phyloP scores from a whole-genome alignment of 2,888 invertebrate genomes.

The Scaptomyza polygonia region DNA sequence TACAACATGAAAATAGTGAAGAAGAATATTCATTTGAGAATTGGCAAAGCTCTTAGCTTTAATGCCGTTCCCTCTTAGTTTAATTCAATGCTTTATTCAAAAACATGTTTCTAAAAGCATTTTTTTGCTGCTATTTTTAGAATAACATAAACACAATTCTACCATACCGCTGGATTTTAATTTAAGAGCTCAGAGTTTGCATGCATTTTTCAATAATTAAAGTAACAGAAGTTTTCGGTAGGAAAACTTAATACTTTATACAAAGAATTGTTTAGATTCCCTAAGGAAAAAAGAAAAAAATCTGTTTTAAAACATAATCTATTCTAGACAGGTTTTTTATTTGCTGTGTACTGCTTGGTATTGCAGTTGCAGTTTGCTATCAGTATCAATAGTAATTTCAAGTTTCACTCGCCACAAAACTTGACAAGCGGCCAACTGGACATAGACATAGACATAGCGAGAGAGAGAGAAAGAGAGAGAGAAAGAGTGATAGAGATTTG shows the following conservation, averaged over 20 bases:
- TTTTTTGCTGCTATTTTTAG: no score
- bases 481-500: neutral
- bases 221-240: no score
- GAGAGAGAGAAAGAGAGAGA: neutral
- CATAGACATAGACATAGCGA: conserved; percentile 5
- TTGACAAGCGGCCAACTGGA: conserved; percentile 51
- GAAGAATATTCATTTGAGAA: neutral
- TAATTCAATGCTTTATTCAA: no score
- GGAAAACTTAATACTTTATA: no score
- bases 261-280: no score
- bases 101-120: no score
- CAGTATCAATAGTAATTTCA: conserved; percentile 80
- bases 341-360: conserved; percentile 15
- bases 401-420: conserved; percentile 65
- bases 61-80: no score
- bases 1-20: neutral
- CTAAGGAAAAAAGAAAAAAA: neutral
- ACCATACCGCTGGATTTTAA: no score
- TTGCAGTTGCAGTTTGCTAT: conserved; percentile 61
- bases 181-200: no score
- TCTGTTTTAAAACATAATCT: neutral
- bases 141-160: no score
- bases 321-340: neutral
- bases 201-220: no score
- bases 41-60: no score